phyloP scores from a whole-genome alignment of 2,797 vertebrate genomes.

The Leptodactylus fallax region DNA sequence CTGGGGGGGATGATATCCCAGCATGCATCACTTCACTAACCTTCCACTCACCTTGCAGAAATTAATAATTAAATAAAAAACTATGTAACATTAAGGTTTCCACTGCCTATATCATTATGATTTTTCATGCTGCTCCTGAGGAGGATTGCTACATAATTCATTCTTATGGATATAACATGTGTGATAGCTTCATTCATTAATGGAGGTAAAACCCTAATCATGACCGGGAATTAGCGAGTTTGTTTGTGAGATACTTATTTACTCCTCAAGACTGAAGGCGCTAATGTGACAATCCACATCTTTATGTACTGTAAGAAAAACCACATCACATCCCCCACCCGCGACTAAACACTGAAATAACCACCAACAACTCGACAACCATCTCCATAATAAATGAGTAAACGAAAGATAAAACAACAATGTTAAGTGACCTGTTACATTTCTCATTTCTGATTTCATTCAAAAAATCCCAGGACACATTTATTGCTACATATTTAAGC shows the following conservation, averaged over 20 bases:
- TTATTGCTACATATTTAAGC: not conserved
- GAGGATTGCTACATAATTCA: conserved; percentile 56
- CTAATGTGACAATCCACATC: conserved; percentile 13
- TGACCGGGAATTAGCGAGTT: conserved; percentile 26
- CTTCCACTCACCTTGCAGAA: conserved; percentile 37
- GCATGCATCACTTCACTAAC: conserved; percentile 5
- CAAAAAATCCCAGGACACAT: not conserved
- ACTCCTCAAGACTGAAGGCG: not conserved
- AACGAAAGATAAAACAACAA: not conserved
- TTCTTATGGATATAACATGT: conserved; percentile 46
- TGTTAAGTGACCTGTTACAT: not conserved
- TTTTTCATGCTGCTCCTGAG: conserved; percentile 22
- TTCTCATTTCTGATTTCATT: not conserved
- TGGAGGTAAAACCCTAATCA: conserved; percentile 31
- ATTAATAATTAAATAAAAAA: conserved; percentile 1
- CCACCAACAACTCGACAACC: not conserved
- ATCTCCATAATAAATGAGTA: not conserved
- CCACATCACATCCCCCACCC: not conserved
- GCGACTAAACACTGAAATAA: conserved; percentile 3
- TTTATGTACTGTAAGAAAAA: not conserved
- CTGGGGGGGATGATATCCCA: not conserved
- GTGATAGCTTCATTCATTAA: conserved; percentile 57
- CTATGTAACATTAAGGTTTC: not conserved
- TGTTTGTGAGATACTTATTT: conserved; percentile 41
- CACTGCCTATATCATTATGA: conserved; percentile 31